Conservation (phyloP, 1,140 invertebrate genomes). For the Lepidurus packardi region DNA sequence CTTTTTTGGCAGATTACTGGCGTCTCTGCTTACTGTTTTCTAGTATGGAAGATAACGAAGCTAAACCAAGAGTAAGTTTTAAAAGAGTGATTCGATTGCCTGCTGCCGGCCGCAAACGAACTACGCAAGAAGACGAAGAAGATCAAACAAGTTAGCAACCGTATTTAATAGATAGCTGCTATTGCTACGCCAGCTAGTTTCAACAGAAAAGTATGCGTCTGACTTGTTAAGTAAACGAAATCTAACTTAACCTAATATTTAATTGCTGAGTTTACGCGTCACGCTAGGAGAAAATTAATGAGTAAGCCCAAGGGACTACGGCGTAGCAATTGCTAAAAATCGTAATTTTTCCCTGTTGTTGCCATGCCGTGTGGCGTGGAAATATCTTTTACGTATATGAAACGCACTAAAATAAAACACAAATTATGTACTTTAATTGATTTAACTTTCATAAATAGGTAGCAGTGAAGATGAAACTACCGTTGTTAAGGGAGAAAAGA, state of each 20-base stretch:
- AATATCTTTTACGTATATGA: background rate
- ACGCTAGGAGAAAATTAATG: too few relatives aligned
- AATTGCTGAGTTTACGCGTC: too few relatives aligned
- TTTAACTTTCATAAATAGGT: constrained; percentile 31
- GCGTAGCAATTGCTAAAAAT: too few relatives aligned
- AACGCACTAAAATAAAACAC: constrained; percentile 17
- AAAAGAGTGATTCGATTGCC: constrained; percentile 6
- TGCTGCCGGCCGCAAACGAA: constrained; percentile 26
- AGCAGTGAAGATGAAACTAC: constrained; percentile 48
- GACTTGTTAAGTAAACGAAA: too few relatives aligned
- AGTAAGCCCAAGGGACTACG: too few relatives aligned
- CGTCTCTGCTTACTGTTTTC: background rate
- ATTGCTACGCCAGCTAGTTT: too few relatives aligned
- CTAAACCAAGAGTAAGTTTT: constrained; percentile 24
- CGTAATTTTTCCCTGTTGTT: too few relatives aligned
- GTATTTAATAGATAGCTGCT: background rate
- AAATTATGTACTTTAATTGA: background rate
- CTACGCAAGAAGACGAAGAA: background rate
- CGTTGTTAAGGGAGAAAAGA: constrained; percentile 43
- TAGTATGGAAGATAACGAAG: background rate
- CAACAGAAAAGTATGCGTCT: too few relatives aligned
- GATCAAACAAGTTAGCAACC: background rate
- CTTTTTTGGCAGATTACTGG: too few relatives aligned
- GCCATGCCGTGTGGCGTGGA: too few relatives aligned
- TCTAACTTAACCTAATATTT: too few relatives aligned